Evolutionary conservation across 2,797 vertebrate species (phyloP).

Genomic region (Melanotaenia pygmaea): DNA sequence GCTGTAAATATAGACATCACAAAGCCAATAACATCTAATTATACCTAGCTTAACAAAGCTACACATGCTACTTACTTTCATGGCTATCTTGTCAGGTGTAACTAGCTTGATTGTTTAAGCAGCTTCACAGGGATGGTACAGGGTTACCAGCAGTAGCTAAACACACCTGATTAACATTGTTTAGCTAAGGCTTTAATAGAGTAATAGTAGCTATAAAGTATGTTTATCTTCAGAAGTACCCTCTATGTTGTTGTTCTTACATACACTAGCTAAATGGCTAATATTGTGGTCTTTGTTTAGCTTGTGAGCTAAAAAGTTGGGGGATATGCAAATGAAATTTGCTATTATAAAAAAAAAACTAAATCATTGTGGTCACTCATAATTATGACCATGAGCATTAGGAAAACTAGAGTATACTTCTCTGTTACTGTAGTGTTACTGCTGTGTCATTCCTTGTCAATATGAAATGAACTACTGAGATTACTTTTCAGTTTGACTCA

Average conservation of each 20-base stretch:
- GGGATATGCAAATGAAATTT: too few relatives aligned
- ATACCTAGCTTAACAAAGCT: not conserved
- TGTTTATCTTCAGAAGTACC: too few relatives aligned
- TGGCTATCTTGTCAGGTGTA: not conserved
- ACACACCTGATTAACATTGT: not conserved
- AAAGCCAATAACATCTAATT: not conserved
- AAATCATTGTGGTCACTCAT: not conserved
- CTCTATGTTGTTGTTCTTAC: too few relatives aligned
- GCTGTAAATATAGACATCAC: not conserved
- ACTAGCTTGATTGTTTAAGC: slow-evolving; percentile 2
- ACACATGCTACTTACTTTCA: not conserved
- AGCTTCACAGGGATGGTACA: not conserved
- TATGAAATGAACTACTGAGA: slow-evolving; percentile 40
- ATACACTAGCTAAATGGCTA: too few relatives aligned
- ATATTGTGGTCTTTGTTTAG: too few relatives aligned
- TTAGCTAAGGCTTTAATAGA: too few relatives aligned
- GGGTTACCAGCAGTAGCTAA: not conserved
- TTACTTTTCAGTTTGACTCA: slow-evolving; percentile 42
- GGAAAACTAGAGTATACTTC: slow-evolving; percentile 19
- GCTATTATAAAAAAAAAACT: not conserved
- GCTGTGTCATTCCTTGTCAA: slow-evolving; percentile 41
- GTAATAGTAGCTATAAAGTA: too few relatives aligned
- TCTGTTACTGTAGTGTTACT: slow-evolving; percentile 18
- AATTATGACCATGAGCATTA: slow-evolving; percentile 12
- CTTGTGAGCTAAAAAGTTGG: too few relatives aligned